A percentile compares a stretch with the other conserved stretches of the same genome.
Conservation (phyloP, 2,113 vertebrate species). For the Glaucidium brasilianum region DNA sequence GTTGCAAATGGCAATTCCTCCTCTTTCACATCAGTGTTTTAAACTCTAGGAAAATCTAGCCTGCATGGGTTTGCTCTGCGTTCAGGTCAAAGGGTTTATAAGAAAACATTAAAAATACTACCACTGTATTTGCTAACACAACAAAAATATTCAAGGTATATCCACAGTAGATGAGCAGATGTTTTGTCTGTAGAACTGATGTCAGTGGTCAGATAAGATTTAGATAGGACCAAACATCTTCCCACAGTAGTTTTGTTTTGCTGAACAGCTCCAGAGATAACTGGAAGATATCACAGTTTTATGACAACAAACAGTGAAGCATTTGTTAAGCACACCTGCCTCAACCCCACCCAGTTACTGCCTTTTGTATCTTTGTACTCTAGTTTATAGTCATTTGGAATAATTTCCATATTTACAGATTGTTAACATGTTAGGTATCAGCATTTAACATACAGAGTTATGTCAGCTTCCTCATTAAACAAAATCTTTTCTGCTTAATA, state of each 20-base stretch:
- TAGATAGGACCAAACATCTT: background rate
- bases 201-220: background rate
- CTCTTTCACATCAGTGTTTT: background rate
- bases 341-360: too few species aligned
- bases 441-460: background rate
- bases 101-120: background rate
- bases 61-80: background rate
- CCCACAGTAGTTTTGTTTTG: background rate
- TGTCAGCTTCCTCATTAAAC: background rate
- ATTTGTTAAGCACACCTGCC: background rate
- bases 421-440: background rate
- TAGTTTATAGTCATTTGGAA: background rate
- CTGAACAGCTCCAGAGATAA: background rate
- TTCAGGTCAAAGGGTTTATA: background rate
- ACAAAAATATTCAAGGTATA: background rate
- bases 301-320: background rate
- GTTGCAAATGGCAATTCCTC: background rate
- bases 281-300: background rate
- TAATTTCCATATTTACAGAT: background rate
- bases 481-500: background rate
- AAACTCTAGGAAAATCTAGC: background rate
- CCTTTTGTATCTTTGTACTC: background rate
- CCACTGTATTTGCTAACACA: background rate
- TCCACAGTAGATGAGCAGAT: background rate
- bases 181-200: background rate